A percentile compares a stretch with the other conserved stretches of the same genome.
phyloP scores from a whole-genome alignment of 2,113 vertebrate species.

The Callocephalon fimbriatum region DNA sequence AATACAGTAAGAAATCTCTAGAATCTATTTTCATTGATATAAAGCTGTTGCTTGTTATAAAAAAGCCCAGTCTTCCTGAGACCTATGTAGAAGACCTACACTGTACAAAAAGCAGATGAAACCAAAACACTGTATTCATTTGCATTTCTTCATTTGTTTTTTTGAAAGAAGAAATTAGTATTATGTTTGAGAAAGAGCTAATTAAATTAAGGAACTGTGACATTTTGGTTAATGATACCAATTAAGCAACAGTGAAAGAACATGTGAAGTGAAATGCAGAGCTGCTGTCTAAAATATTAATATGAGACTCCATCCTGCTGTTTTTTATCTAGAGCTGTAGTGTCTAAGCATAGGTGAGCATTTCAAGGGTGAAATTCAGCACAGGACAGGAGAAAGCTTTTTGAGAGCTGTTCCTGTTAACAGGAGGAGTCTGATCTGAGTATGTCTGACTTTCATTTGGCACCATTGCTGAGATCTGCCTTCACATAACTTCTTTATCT shows the following conservation, averaged over 20 bases:
- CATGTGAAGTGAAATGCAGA: slow-evolving; percentile 18
- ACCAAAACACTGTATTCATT: background rate
- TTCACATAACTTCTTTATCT: background rate
- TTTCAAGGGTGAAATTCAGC: background rate
- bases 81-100: background rate
- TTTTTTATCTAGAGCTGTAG: background rate
- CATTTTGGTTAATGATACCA: slow-evolving; percentile 56
- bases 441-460: background rate
- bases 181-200: slow-evolving; percentile 36
- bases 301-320: background rate
- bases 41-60: background rate
- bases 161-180: slow-evolving; percentile 19
- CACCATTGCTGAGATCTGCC: background rate
- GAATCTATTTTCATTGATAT: background rate
- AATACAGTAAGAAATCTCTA: background rate
- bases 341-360: background rate
- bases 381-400: background rate
- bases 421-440: background rate
- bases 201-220: slow-evolving; percentile 55
- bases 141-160: background rate
- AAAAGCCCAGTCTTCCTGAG: background rate
- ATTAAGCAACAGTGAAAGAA: slow-evolving; percentile 39
- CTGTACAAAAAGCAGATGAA: background rate
- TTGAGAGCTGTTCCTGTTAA: background rate
- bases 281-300: slow-evolving; percentile 24